Percentiles rank a stretch among this genome's conserved stretches.
These are phyloP conservation scores for Drosophila murphyi DNA, from an alignment of 1,140 invertebrate species.

Conservation along the genomic window DNA sequence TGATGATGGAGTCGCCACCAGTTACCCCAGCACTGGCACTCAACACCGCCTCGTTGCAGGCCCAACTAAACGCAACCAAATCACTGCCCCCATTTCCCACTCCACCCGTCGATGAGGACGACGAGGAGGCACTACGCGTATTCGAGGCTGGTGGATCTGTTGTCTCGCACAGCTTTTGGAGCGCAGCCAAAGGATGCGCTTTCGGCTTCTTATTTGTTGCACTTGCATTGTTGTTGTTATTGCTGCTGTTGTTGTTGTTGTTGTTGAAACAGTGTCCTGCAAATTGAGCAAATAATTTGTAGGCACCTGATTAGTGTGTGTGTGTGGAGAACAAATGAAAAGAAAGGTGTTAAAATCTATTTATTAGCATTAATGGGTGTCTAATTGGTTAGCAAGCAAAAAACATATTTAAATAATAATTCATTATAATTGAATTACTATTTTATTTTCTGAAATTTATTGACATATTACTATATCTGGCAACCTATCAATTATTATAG, in stretches of 20 bases:
- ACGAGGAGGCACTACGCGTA: slow-evolving; percentile 57
- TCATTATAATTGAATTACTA: too few species aligned
- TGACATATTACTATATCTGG: too few species aligned
- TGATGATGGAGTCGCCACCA: slow-evolving; percentile 89
- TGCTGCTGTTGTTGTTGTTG: slow-evolving; percentile 60
- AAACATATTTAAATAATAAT: too few species aligned
- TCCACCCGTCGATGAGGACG: slow-evolving; percentile 67
- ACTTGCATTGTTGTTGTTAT: slow-evolving; percentile 44
- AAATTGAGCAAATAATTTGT: background rate
- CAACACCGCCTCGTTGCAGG: slow-evolving; percentile 95
- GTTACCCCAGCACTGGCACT: slow-evolving; percentile 87
- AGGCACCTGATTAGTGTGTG: background rate
- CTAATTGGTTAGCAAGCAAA: too few species aligned
- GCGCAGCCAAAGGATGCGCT: slow-evolving; percentile 94
- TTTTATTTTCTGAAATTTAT: too few species aligned
- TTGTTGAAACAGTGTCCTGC: slow-evolving; percentile 65
- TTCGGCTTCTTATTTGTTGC: slow-evolving; percentile 86
- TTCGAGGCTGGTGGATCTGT: slow-evolving; percentile 86
- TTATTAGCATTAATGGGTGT: too few species aligned
- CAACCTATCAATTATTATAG: too few species aligned
- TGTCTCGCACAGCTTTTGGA: slow-evolving; percentile 95
- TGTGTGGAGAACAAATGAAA: background rate
- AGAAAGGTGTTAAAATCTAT: too few species aligned
- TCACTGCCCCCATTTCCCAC: slow-evolving; percentile 79
- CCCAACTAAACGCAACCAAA: slow-evolving; percentile 96